A percentile compares a stretch with the other conserved stretches of the same genome.
Conservation (phyloP, 2,888 invertebrate species). For the Epinotia nisella region DNA sequence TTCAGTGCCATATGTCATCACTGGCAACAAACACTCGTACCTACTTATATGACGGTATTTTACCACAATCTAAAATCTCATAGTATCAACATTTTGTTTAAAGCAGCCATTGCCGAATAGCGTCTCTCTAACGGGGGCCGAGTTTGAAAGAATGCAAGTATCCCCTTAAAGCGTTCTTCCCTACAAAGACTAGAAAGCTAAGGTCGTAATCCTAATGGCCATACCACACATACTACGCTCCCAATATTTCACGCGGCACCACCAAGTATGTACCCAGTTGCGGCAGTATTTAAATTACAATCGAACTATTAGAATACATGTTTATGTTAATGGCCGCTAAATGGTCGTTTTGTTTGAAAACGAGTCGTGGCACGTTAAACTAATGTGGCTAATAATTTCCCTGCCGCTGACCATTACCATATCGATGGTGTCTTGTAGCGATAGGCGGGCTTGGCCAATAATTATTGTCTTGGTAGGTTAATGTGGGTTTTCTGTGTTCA, state of each 20-base stretch:
- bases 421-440: constrained; percentile 47
- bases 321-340: constrained; percentile 54
- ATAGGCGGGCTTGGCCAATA: constrained; percentile 36
- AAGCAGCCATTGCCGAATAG: no score
- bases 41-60: no score
- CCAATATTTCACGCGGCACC: not conserved
- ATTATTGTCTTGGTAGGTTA: constrained; percentile 36
- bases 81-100: no score
- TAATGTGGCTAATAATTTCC: constrained; percentile 61
- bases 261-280: constrained; percentile 43
- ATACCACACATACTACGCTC: constrained; percentile 11
- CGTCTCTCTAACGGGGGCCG: no score
- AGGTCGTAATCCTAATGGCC: not conserved
- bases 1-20: no score
- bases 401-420: constrained; percentile 50
- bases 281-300: constrained; percentile 49
- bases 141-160: not conserved
- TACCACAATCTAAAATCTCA: no score
- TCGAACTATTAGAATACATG: constrained; percentile 47
- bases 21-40: no score
- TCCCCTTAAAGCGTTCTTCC: not conserved
- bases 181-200: not conserved
- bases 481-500: constrained; percentile 31
- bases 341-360: constrained; percentile 49
- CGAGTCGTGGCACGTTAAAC: constrained; percentile 60